phyloP scores from a whole-genome alignment of 37 sponge, comb jelly and placozoan genomes.

The Halichondria panicea region DNA sequence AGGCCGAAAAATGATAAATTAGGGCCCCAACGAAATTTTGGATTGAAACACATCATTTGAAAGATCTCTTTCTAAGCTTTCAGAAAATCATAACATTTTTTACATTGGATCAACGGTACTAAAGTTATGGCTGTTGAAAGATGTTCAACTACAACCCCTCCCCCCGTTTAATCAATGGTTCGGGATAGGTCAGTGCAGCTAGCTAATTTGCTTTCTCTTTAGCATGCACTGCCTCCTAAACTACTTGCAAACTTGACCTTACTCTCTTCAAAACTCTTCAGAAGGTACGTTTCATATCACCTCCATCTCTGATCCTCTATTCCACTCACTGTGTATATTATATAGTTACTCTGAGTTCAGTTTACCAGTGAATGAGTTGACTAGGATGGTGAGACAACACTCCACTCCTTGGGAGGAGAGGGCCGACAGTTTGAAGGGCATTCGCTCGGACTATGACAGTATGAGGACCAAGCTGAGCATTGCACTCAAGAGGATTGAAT shows the following conservation, averaged over 20 bases:
- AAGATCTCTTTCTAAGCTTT: too few relatives aligned
- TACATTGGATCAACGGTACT: too few relatives aligned
- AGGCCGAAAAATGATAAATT: too few relatives aligned
- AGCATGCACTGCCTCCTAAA: conserved; percentile 57
- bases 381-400: conserved; percentile 56
- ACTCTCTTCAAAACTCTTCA: conserved; percentile 34
- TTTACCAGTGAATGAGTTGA: conserved; percentile 63
- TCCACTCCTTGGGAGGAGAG: conserved; percentile 76
- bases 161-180: too few relatives aligned
- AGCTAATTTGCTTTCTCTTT: not conserved
- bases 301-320: too few relatives aligned
- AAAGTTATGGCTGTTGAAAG: too few relatives aligned
- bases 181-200: too few relatives aligned
- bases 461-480: conserved; percentile 70
- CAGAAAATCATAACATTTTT: too few relatives aligned
- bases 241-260: conserved; percentile 53
- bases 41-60: too few relatives aligned
- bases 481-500: conserved; percentile 73
- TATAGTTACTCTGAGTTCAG: conserved; percentile 65
- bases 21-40: too few relatives aligned
- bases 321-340: not conserved
- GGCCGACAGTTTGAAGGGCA: conserved; percentile 48
- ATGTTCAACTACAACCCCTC: too few relatives aligned
- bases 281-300: conserved; percentile 30
- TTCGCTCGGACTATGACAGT: conserved; percentile 59